Base-by-base conservation (phyloP, 64 coral and sea anemone genomes). In the Exaiptasia diaphana region DNA sequence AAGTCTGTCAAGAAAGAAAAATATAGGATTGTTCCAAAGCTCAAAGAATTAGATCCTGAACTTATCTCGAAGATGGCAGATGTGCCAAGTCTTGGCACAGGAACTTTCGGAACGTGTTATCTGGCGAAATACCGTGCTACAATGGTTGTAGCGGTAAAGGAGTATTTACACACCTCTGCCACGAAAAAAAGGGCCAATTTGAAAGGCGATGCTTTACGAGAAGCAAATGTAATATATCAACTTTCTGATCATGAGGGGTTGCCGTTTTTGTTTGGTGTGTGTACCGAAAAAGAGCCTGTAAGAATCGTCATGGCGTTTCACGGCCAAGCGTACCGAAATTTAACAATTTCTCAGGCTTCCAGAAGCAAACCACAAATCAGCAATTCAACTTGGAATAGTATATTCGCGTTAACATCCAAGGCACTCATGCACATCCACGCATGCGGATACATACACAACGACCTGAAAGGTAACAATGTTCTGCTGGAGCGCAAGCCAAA, bases 391-490 rank as follows among this genome's bases (percentile, higher is more conserved):
- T 85, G 82, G 82, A 64, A 45, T 2, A 27, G 1, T 4, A 61
- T 85, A 56, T 33, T 85, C 13, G 5, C 13, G 2, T 64, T 56
- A 38, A 75, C 70, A 5, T 31, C 50, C 2, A 53, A 74, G 7
- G 82, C 82, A 4, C 23, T 85, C 13, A 15, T 57, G 1, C 38
- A 74, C n/a, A 85, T 85, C 12, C 82, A 85, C 22, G 15, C 8
- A 4, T 28, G 33, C 0, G 70, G 82, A 7, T 46, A 17, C 37
- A 29, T 30, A 2, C 80, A 83, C 27, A 70, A 83, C 36, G 79
- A 82, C 60, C 23, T 84, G 2, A 84, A 84, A 40, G 52, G 43
- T 5, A 86, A 86, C 72, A 86, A 86, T 35, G 62, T 83, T 29
- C 62, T 83, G 3, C 64, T 83, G 8, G 80, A 83, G n/a, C 10